phyloP scores from a whole-genome alignment of 2,113 vertebrate genomes.

The Dicentrarchus labrax region DNA sequence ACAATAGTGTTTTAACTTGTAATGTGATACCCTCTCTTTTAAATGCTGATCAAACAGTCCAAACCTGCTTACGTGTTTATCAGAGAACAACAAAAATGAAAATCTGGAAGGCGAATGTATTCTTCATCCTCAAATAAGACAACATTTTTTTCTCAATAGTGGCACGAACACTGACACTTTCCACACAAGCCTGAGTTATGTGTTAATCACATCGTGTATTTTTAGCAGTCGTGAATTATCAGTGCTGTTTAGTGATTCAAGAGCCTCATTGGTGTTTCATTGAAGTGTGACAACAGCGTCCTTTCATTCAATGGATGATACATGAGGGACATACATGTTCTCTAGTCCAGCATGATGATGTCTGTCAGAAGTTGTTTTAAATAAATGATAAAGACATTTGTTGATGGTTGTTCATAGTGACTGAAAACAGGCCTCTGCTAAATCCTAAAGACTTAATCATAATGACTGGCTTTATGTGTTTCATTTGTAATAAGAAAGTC shows the following conservation, averaged over 20 bases:
- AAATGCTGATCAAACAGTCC: not conserved
- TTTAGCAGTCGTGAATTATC: conserved; percentile 61
- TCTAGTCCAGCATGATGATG: conserved; percentile 12
- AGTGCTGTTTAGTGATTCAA: conserved; percentile 62
- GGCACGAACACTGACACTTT: conserved; percentile 5
- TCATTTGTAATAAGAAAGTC: conserved; percentile 29
- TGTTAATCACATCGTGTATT: conserved; percentile 60
- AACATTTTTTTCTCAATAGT: not conserved
- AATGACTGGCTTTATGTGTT: conserved; percentile 11
- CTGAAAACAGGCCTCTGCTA: conserved; percentile 1
- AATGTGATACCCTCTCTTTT: not conserved
- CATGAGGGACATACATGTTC: conserved; percentile 26
- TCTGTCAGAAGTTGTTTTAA: not conserved
- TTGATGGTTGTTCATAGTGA: not conserved
- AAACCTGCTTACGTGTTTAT: not conserved
- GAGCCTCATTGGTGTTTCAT: conserved; percentile 49
- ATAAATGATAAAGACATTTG: not conserved
- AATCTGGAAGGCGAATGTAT: not conserved
- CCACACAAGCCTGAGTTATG: conserved; percentile 24
- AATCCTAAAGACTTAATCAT: not conserved
- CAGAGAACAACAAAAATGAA: not conserved
- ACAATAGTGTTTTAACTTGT: not conserved
- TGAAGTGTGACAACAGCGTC: conserved; percentile 44
- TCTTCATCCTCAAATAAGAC: not conserved
- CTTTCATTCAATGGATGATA: conserved; percentile 35